Percentiles rank a stretch among this genome's conserved stretches.
phyloP scores from a whole-genome alignment of 1,140 invertebrate species.

The Drosophila littoralis region DNA sequence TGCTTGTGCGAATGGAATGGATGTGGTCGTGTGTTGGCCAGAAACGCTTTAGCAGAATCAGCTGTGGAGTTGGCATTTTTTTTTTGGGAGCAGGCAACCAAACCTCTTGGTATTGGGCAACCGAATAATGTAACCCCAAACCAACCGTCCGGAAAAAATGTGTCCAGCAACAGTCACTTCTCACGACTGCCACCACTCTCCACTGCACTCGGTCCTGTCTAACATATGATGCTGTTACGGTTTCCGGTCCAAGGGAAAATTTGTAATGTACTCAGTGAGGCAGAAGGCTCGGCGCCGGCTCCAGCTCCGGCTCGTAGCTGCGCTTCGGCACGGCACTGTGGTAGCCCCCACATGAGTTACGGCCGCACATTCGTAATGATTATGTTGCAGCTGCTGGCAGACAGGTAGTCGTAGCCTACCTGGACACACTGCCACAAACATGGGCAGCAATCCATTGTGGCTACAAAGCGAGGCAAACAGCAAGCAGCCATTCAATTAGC shows the following conservation, averaged over 20 bases:
- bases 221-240: conserved; percentile 39
- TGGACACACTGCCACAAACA: conserved; percentile 7
- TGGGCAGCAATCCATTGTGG: background rate
- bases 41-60: conserved; percentile 6
- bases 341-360: conserved; percentile 49
- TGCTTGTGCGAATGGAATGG: background rate
- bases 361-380: conserved; percentile 68
- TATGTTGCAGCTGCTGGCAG: conserved; percentile 54
- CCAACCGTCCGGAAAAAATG: conserved; percentile 23
- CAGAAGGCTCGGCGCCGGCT: background rate
- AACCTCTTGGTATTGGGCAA: conserved; percentile 23
- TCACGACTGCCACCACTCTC: background rate
- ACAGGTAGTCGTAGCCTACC: conserved; percentile 26
- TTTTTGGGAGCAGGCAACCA: background rate
- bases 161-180: conserved; percentile 12
- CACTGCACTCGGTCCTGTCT: background rate
- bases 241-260: conserved; percentile 38
- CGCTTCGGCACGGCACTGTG: background rate
- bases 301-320: conserved; percentile 5
- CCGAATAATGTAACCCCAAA: conserved; percentile 50
- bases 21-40: background rate
- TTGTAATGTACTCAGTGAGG: conserved; percentile 33
- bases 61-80: conserved; percentile 20
- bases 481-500: conserved; percentile 27
- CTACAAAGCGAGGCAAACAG: background rate